Evolutionary conservation across 1,140 invertebrate genomes (phyloP).

Genomic region (Oryzaephilus surinamensis): DNA sequence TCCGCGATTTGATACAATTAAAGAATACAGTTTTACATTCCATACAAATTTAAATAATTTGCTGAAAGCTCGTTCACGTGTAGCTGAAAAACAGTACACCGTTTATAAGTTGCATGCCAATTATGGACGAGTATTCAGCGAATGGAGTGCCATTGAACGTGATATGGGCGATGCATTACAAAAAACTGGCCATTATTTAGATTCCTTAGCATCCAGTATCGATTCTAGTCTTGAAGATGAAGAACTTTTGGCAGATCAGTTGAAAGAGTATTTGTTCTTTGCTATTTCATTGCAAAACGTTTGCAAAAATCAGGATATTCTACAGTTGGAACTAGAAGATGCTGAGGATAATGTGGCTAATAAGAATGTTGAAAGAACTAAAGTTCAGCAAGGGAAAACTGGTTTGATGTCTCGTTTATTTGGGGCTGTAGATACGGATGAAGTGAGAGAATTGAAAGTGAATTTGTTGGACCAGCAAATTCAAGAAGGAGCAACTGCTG

Average conservation of each 20-base stretch:
- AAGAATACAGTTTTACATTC: constrained; percentile 63
- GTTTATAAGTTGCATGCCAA: constrained; percentile 73
- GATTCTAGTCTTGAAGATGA: constrained; percentile 71
- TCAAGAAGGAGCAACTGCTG: constrained; percentile 46
- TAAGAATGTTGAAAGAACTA: constrained; percentile 42
- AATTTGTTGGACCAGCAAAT: constrained; percentile 63
- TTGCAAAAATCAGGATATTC: constrained; percentile 60
- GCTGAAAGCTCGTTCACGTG: constrained; percentile 49
- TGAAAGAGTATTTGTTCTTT: constrained; percentile 76
- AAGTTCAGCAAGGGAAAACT: constrained; percentile 53
- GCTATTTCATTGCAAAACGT: constrained; percentile 62
- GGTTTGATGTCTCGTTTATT: constrained; percentile 62
- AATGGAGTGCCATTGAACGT: constrained; percentile 81
- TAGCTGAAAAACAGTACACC: constrained; percentile 66
- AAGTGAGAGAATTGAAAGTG: constrained; percentile 64
- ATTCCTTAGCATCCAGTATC: constrained; percentile 67
- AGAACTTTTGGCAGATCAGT: constrained; percentile 70
- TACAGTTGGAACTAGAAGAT: constrained; percentile 62
- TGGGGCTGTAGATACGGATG: constrained; percentile 69
- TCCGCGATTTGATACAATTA: constrained; percentile 62
- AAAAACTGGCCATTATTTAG: constrained; percentile 54
- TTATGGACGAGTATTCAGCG: constrained; percentile 73
- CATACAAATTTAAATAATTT: constrained; percentile 52
- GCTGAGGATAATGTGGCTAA: constrained; percentile 49
- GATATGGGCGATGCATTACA: constrained; percentile 60